phyloP scores from a whole-genome alignment of 1,140 invertebrate genomes.

The Acromyrmex echinatior region DNA sequence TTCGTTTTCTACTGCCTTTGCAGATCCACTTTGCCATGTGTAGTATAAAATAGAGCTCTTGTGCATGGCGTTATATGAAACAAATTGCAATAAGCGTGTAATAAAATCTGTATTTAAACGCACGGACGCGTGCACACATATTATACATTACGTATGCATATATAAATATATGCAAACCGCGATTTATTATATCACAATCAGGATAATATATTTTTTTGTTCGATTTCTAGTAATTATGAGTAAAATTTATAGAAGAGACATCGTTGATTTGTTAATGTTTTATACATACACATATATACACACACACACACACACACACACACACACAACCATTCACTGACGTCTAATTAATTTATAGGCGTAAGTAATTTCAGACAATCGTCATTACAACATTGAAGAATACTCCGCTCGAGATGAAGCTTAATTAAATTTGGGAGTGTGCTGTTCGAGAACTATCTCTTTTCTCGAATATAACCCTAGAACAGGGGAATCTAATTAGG shows the following conservation, averaged over 20 bases:
- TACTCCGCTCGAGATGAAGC: not conserved
- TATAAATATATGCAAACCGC: not conserved
- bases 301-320: too few relatives aligned
- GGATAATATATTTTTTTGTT: not conserved
- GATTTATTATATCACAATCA: slow-evolving; percentile 11
- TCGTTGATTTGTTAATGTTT: not conserved
- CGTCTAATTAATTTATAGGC: slow-evolving; percentile 13
- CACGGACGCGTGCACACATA: too few relatives aligned
- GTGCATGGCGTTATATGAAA: slow-evolving; percentile 11
- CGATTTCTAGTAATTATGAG: not conserved
- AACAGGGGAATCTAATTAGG: slow-evolving; percentile 50
- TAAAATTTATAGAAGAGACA: not conserved
- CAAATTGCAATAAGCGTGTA: slow-evolving; percentile 22
- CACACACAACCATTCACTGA: too few relatives aligned
- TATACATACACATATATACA: too few relatives aligned
- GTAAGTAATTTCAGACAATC: slow-evolving; percentile 23
- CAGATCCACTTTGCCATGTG: slow-evolving; percentile 4
- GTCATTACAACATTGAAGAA: not conserved
- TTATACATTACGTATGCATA: too few relatives aligned
- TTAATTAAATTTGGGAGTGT: slow-evolving; percentile 39
- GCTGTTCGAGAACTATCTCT: slow-evolving; percentile 16
- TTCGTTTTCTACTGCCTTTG: slow-evolving; percentile 30
- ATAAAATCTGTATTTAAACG: slow-evolving; percentile 26
- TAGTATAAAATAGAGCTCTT: slow-evolving; percentile 4
- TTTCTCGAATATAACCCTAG: slow-evolving; percentile 11